A percentile compares a stretch with the other conserved stretches of the same genome.
Evolutionary conservation across 2,888 invertebrate species (phyloP).

Genomic region (Drosophila meridionalis): DNA sequence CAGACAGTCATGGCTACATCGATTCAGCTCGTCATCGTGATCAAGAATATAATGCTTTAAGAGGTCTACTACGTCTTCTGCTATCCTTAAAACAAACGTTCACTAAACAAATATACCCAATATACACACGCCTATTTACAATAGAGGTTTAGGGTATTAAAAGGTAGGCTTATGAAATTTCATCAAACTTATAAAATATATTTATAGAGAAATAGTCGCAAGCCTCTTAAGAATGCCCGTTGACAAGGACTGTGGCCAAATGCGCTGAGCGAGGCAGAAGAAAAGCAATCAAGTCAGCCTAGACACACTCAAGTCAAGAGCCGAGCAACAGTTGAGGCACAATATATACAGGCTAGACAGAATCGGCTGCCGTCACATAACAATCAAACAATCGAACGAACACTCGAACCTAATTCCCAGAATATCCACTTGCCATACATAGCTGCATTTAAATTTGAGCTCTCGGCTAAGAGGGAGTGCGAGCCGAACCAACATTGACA

Average conservation of each 20-base stretch:
- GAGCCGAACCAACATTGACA: constrained; percentile 39
- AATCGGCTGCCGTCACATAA: neutral
- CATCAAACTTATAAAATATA: neutral
- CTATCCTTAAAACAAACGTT: neutral
- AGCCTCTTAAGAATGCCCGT: neutral
- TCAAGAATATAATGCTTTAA: no score
- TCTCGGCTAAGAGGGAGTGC: neutral
- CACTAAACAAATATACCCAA: neutral
- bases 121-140: neutral
- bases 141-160: neutral
- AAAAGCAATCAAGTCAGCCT: constrained; percentile 3
- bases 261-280: neutral
- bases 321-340: neutral
- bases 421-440: neutral
- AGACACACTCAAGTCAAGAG: neutral
- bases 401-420: neutral
- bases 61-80: no score
- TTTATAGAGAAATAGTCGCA: neutral
- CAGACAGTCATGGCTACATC: no score
- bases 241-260: neutral
- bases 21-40: no score
- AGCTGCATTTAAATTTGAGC: neutral
- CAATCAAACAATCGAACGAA: neutral
- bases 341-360: neutral
- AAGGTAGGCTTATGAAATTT: neutral